phyloP scores from a whole-genome alignment of 2,797 vertebrate genomes.

The Pangasius mekongensis region DNA sequence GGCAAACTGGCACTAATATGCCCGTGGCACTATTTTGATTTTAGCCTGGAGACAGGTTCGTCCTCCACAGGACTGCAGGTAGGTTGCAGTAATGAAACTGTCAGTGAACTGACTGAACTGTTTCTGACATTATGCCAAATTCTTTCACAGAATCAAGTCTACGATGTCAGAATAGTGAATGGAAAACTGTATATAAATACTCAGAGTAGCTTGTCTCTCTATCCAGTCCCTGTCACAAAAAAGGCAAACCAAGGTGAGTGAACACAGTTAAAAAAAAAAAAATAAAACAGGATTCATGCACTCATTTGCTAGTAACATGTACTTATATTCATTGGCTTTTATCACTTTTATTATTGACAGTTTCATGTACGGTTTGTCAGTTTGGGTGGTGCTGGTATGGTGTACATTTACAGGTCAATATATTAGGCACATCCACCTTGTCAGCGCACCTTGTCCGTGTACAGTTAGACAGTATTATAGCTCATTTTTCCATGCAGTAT shows the following conservation, averaged over 20 bases:
- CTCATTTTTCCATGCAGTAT: background rate
- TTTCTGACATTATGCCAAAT: background rate
- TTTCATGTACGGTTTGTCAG: background rate
- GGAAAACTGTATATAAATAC: constrained; percentile 69
- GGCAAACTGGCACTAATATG: constrained; percentile 69
- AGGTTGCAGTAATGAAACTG: constrained; percentile 25
- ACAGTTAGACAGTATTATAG: background rate
- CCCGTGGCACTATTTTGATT: constrained; percentile 74
- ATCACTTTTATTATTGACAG: background rate
- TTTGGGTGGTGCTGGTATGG: background rate
- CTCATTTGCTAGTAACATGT: background rate
- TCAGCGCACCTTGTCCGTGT: background rate
- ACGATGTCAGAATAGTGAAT: constrained; percentile 66
- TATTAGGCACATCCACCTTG: background rate
- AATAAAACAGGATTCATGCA: background rate
- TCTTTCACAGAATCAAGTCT: constrained; percentile 67
- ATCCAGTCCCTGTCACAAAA: constrained; percentile 53
- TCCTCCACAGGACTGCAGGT: constrained; percentile 72
- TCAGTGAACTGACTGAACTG: background rate
- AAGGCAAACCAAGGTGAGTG: constrained; percentile 55
- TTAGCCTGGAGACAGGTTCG: constrained; percentile 67
- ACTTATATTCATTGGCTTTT: background rate
- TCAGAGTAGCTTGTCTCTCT: constrained; percentile 63
- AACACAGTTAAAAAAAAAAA: background rate
- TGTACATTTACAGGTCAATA: background rate